Evolutionary conservation across 2,113 vertebrate genomes (phyloP), one percentile per base, ranked within the genome.

Genomic region (Calonectris borealis): DNA sequence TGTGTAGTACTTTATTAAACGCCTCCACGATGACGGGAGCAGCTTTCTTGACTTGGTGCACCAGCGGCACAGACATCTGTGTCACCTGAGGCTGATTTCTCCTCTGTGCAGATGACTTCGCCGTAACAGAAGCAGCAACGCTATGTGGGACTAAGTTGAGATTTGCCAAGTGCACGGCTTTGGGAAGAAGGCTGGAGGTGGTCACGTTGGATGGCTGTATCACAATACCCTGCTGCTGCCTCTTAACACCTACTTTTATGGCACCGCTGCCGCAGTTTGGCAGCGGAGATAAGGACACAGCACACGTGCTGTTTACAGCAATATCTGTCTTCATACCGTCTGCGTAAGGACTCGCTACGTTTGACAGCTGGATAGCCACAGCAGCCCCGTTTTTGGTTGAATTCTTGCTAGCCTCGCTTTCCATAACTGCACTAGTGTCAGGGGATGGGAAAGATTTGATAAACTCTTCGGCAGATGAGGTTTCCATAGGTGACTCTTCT

Each of bases 141-240:
- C 99, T 99, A 93, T 99, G 99, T 5, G 99, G 99, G 31, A 99
- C 99, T 77, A 99, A 96, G 95, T 99, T 99, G 91, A 99, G 98
- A 91, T 99, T 99, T n/a, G 99, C 99, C 91, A 99, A 96, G 97
- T 99, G 99, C 94, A 99, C 98, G 0, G 99, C 99, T 97, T 99
- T 99, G 78, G 99, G 99, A 58, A 99, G 98, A 31, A 99, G 98
- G 89, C 83, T 98, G 81, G 99, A 97, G 24, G 96, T 95, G 46
- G 97, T n/a, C 1, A 42, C 14, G 8, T 40, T 86, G 6, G 98
- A 96, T 0, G 97, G 75, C 84, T 97, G 97, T 2, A 57, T 27
- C 9, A 93, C 68, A 0, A 52, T 7, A 6, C 91, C 96, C 83
- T 97, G 98, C 87, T 98, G 97, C 29, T 97, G 94, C 42, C 96